Conservation (phyloP, 2,888 invertebrate genomes). For the Yponomeuta evonymella region DNA sequence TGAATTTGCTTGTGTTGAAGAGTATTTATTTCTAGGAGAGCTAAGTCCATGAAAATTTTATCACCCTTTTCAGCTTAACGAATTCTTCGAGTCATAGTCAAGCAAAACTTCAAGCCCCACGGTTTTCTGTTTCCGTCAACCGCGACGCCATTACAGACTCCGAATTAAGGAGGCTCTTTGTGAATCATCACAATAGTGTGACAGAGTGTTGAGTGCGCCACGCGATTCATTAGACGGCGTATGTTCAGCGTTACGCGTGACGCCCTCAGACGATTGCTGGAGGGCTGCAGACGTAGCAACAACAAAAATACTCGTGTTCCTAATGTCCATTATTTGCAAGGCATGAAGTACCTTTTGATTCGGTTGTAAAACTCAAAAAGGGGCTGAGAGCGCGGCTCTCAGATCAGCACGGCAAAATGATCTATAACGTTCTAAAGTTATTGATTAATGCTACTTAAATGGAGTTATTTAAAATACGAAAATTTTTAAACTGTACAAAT, state of each 20-base stretch:
- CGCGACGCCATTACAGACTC: conserved; percentile 47
- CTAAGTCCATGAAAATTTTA: not conserved
- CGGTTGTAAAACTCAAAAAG: conserved; percentile 63
- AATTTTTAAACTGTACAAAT: no score
- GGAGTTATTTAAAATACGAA: no score
- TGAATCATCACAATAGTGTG: conserved; percentile 53
- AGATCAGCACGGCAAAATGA: not conserved
- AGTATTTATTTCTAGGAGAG: no score
- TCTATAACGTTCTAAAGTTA: no score
- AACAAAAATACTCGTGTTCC: conserved; percentile 57
- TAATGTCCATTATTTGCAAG: conserved; percentile 57
- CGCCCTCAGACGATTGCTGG: conserved; percentile 41
- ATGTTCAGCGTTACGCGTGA: conserved; percentile 65
- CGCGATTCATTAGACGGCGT: conserved; percentile 68
- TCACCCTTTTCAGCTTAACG: not conserved
- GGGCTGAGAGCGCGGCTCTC: not conserved
- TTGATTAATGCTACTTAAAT: no score
- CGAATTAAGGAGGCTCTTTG: conserved; percentile 59
- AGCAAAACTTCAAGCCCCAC: conserved; percentile 29
- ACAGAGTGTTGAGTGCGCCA: conserved; percentile 15
- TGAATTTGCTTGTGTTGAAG: no score
- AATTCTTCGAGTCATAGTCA: not conserved
- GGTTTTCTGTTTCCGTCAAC: conserved; percentile 34
- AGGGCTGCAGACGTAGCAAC: conserved; percentile 61
- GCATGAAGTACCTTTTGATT: conserved; percentile 32